Evolutionary conservation across 2,888 invertebrate genomes (phyloP).

Genomic region (Tipula lateralis): DNA sequence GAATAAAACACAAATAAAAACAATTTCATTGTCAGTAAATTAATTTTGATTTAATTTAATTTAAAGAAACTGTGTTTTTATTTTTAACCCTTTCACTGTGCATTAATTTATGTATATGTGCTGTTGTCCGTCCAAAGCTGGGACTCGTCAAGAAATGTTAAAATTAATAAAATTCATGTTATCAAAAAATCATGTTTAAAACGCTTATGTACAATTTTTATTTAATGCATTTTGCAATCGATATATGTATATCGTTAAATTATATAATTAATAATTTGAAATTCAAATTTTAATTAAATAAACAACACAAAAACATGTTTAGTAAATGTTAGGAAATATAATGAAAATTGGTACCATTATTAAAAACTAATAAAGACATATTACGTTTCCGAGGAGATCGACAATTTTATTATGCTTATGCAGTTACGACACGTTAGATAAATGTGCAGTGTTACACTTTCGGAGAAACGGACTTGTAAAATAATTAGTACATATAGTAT

Average conservation of each 20-base stretch:
- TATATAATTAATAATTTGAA: conserved; percentile 24
- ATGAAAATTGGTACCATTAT: not conserved
- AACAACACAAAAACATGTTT: not conserved
- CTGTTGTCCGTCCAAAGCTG: not conserved
- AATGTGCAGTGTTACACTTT: not conserved
- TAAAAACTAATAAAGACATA: not conserved
- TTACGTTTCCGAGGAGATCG: not conserved
- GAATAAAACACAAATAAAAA: not conserved
- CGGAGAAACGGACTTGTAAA: not conserved
- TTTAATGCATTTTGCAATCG: not conserved
- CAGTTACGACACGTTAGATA: not conserved
- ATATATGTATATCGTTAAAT: not conserved
- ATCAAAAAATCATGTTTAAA: not conserved
- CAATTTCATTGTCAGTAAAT: not conserved
- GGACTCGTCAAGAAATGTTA: not conserved
- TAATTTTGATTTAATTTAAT: conserved; percentile 24
- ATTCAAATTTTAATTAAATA: not conserved
- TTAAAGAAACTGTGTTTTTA: not conserved
- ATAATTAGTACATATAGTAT: no score
- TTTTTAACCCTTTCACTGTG: not conserved
- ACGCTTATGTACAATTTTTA: not conserved
- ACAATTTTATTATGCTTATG: not conserved
- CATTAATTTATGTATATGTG: not conserved
- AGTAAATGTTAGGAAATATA: not conserved
- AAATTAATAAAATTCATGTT: not conserved